Conservation (phyloP, 2,888 invertebrate species). For the Habroteleia sp. region DNA sequence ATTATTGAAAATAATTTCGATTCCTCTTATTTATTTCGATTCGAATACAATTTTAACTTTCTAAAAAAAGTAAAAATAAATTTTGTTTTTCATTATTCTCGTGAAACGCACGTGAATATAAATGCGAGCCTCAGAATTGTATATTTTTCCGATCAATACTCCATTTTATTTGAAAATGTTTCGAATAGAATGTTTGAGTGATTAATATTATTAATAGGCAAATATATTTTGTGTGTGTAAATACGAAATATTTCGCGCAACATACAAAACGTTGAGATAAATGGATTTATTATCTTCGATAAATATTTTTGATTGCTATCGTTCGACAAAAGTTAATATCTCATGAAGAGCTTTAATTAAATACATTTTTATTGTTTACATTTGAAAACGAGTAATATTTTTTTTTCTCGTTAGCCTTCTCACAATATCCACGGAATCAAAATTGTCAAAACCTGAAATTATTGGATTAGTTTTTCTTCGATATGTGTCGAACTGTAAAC, state of each 20-base stretch:
- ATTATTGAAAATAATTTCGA: no score
- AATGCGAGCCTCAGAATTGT: no score
- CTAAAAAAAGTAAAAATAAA: no score
- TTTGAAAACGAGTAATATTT: not conserved
- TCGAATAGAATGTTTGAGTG: conserved; percentile 3
- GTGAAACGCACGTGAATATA: no score
- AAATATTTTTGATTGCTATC: conserved; percentile 27
- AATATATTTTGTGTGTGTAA: not conserved
- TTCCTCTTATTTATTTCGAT: no score
- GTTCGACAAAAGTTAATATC: conserved; percentile 25
- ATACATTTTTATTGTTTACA: conserved; percentile 11
- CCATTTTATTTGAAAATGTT: conserved; percentile 14
- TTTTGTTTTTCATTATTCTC: no score
- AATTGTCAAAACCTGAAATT: no score
- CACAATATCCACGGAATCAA: no score
- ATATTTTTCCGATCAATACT: conserved; percentile 23
- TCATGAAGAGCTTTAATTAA: conserved; percentile 22
- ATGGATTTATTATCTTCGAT: conserved; percentile 26
- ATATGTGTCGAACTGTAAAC: no score
- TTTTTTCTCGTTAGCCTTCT: no score
- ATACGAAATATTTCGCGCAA: not conserved
- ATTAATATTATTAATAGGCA: conserved; percentile 14
- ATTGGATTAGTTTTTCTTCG: no score
- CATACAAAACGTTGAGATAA: conserved; percentile 14
- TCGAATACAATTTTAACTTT: no score